Conservation (phyloP, 2,888 invertebrate species). For the Arrhopalites spinosus region DNA sequence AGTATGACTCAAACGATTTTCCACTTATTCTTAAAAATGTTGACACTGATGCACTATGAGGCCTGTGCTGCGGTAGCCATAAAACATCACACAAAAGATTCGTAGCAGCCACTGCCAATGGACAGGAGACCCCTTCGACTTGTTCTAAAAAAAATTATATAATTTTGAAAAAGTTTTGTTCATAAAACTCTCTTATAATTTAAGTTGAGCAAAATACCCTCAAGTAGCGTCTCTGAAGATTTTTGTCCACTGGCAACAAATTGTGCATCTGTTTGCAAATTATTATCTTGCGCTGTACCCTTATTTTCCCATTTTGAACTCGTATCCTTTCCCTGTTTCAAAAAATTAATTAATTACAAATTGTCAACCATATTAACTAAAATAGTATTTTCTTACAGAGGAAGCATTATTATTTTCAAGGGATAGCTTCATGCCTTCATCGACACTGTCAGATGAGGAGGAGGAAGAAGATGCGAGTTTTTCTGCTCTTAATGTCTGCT, state of each 20-base stretch:
- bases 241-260: slow-evolving; percentile 1
- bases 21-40: slow-evolving; percentile 55
- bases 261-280: slow-evolving; percentile 30
- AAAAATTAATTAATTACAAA: no score
- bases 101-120: slow-evolving; percentile 52
- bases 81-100: slow-evolving; percentile 55
- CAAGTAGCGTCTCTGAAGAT: slow-evolving; percentile 12
- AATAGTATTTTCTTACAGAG: not conserved
- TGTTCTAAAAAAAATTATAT: not conserved
- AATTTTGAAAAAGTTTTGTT: not conserved
- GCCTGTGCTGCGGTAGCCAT: slow-evolving; percentile 54
- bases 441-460: slow-evolving; percentile 19
- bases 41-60: slow-evolving; percentile 52
- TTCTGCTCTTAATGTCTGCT: slow-evolving; percentile 24
- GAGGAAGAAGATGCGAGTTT: not conserved
- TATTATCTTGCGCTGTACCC: slow-evolving; percentile 37
- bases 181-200: no score
- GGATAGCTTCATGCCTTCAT: slow-evolving; percentile 21
- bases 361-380: no score
- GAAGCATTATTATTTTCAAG: slow-evolving; percentile 20
- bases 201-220: no score
- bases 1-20: slow-evolving; percentile 55
- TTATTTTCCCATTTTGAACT: slow-evolving; percentile 12
- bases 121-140: slow-evolving; percentile 42
- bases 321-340: not conserved